Percentiles rank a stretch among this genome's conserved stretches.
Conservation (phyloP, 1,140 invertebrate species). For the Arctopsyche grandis region DNA sequence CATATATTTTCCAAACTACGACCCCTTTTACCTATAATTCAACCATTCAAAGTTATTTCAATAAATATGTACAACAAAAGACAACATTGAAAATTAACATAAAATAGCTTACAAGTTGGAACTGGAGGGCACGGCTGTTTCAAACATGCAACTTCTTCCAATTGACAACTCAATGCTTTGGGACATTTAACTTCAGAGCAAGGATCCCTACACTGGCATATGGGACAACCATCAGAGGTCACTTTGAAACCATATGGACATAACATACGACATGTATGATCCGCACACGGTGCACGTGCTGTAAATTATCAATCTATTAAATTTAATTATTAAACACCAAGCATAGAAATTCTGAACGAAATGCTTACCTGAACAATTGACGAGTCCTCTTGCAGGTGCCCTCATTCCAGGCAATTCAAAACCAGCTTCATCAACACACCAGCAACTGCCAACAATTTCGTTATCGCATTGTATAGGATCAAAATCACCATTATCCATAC, state of each 20-base stretch:
- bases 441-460: conserved; percentile 74
- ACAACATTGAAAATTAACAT: neutral
- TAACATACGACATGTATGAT: conserved; percentile 86
- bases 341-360: neutral
- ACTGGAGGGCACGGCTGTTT: conserved; percentile 83
- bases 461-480: conserved; percentile 80
- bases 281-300: conserved; percentile 75
- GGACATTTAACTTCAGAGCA: conserved; percentile 79
- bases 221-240: conserved; percentile 76
- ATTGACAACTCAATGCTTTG: conserved; percentile 78
- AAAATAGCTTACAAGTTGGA: conserved; percentile 77
- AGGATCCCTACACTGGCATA: conserved; percentile 84
- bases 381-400: conserved; percentile 69
- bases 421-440: conserved; percentile 83
- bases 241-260: conserved; percentile 85
- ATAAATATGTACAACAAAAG: conserved; percentile 29
- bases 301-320: conserved; percentile 17
- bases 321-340: neutral
- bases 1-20: conserved; percentile 80
- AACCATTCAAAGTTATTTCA: conserved; percentile 18
- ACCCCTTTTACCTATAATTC: conserved; percentile 72
- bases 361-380: conserved; percentile 75
- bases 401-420: conserved; percentile 81
- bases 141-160: conserved; percentile 81
- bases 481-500: conserved; percentile 76